A percentile compares a stretch with the other conserved stretches of the same genome.
These are phyloP conservation scores for Psittacula cyanocephala DNA, from an alignment of 2,113 vertebrate genomes.

Conservation along the genomic window DNA sequence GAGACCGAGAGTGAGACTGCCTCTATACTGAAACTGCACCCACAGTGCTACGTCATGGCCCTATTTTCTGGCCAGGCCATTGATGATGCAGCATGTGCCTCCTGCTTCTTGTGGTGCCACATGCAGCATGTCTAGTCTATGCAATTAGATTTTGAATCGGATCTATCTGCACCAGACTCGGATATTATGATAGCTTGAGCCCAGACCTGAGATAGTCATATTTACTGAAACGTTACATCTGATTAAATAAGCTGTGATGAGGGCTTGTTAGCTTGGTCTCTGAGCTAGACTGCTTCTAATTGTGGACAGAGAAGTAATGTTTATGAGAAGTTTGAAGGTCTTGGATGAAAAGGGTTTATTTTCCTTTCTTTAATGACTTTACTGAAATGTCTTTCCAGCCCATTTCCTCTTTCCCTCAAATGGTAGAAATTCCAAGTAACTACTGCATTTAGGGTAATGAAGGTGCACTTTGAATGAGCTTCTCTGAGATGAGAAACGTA, in stretches of 20 bases:
- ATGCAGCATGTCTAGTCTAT: background rate
- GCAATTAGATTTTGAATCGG: background rate
- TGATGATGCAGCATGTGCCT: background rate
- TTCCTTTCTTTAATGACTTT: background rate
- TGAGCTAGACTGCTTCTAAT: background rate
- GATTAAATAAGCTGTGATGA: background rate
- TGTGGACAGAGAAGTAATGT: background rate
- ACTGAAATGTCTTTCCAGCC: background rate
- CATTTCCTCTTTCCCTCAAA: background rate
- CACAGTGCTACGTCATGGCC: rapidly evolving
- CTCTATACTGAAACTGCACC: background rate
- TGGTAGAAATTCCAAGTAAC: background rate
- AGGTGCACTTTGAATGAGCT: background rate
- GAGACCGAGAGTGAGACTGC: background rate
- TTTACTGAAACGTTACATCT: background rate
- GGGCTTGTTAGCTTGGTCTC: background rate
- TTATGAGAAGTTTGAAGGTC: background rate
- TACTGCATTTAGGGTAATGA: background rate
- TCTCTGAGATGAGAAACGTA: background rate
- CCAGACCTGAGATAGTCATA: background rate
- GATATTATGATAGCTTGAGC: background rate
- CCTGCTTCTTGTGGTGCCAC: background rate
- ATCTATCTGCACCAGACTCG: background rate
- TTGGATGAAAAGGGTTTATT: background rate
- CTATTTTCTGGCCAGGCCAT: background rate